Evolutionary conservation across 2,888 invertebrate genomes (phyloP), one percentile per base, ranked within the genome.

Genomic region (Eupeodes luniger): DNA sequence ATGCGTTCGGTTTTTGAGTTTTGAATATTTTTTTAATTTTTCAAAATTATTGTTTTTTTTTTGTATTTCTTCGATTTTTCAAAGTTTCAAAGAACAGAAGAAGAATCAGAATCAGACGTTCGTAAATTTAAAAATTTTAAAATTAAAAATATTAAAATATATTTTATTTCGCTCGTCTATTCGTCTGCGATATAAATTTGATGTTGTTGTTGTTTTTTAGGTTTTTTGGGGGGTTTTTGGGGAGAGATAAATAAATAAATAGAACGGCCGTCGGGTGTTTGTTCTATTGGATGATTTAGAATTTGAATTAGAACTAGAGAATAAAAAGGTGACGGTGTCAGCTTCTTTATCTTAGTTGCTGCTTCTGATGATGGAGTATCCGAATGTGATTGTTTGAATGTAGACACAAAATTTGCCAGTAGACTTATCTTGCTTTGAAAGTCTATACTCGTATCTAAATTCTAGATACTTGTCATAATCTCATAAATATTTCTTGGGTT

Each of bases 211-310:
- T 59, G 47, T 44, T 55, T 59, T 72, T 27, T 27, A 27, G 27
- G 27, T 27, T 27, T 27, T 27, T 27, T 27, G 27, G 27, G 27
- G 27, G 27, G 27, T 27, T 27, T 27, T 47, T 59, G 53, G 78
- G 66, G 53, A 62, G 59, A 51, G 44, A 74, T 81, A 64, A 74
- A 83, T 64, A 88, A 88, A 80, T 77, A 87, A 80, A 75, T 84
- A 81, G 88, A 88, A 88, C 81, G 72, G 69, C 87, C 84, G 87
- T 77, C 84, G 87, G 72, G 49, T 77, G 77, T 78, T 55, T 19
- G 9, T 53, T 75, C 47, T 69, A 70, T 80, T 69, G 72, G 64
- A 79, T 62, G 62, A 27, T 27, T 27, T 27, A 27, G 27, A 27
- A 27, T 27, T 27, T 27, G 27, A 27, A 27, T 27, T 27, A 27